phyloP scores from a whole-genome alignment of 2,888 invertebrate species.

The Trachelus iudaicus region DNA sequence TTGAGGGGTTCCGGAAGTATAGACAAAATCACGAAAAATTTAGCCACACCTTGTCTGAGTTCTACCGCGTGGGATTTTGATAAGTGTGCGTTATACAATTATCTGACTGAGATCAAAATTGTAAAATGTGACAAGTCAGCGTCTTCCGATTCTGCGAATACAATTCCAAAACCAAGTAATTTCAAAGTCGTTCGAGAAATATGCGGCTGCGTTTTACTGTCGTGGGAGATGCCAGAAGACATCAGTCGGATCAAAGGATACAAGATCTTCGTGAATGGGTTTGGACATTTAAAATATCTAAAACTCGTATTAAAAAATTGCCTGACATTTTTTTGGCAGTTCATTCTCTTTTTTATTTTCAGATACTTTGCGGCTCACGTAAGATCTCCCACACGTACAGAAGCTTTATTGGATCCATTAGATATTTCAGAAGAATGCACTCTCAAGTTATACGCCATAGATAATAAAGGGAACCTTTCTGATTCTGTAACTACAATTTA shows the following conservation, averaged over 20 bases:
- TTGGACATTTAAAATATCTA: constrained; percentile 2
- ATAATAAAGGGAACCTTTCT: constrained; percentile 22
- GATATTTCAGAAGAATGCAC: constrained; percentile 19
- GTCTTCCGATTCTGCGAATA: background rate
- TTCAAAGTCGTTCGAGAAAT: constrained; percentile 29
- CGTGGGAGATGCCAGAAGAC: constrained; percentile 27
- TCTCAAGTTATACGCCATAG: constrained; percentile 29
- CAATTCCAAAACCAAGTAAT: constrained; percentile 26
- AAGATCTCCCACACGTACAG: constrained; percentile 29
- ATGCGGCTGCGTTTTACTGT: constrained; percentile 27
- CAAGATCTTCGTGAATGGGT: constrained; percentile 29
- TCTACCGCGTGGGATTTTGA: constrained; percentile 30
- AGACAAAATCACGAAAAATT: constrained; percentile 26
- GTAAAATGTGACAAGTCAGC: background rate
- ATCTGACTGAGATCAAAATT: constrained; percentile 8
- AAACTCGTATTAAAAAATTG: background rate
- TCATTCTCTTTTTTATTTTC: background rate
- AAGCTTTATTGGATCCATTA: constrained; percentile 26
- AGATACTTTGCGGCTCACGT: constrained; percentile 25
- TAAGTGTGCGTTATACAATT: constrained; percentile 27
- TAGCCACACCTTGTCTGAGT: constrained; percentile 26
- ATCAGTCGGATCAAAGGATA: constrained; percentile 25
- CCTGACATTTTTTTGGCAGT: background rate
- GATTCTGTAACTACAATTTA: constrained; percentile 25
- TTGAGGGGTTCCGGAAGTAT: constrained; percentile 26